Percentiles rank a stretch among this genome's conserved stretches.
phyloP scores from a whole-genome alignment of 2,888 invertebrate species.

The Achlya flavicornis region DNA sequence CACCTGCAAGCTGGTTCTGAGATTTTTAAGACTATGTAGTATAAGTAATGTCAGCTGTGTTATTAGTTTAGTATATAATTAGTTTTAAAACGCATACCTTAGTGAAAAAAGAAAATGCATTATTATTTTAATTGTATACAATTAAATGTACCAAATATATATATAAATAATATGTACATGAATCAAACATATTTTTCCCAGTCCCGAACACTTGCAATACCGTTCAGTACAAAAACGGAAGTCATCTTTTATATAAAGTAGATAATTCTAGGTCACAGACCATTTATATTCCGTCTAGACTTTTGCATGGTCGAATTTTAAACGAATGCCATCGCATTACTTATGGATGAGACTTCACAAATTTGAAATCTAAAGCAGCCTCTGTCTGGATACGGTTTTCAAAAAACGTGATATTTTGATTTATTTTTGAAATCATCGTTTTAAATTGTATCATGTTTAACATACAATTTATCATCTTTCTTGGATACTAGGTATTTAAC shows the following conservation, averaged over 20 bases:
- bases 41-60: no score
- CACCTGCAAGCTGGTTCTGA: no score
- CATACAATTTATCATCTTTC: constrained; percentile 16
- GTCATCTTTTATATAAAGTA: constrained; percentile 48
- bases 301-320: constrained; percentile 83
- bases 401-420: constrained; percentile 43
- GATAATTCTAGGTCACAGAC: constrained; percentile 79
- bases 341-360: constrained; percentile 75
- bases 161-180: no score
- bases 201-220: constrained; percentile 29
- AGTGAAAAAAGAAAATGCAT: no score
- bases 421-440: constrained; percentile 21
- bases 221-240: constrained; percentile 24
- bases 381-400: constrained; percentile 65
- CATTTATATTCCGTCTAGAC: constrained; percentile 82
- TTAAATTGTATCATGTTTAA: constrained; percentile 27
- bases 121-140: no score
- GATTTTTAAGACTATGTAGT: no score
- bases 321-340: constrained; percentile 76
- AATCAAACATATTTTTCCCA: neutral
- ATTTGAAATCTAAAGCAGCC: constrained; percentile 79
- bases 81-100: no score
- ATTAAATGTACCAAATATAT: no score
- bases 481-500: constrained; percentile 16
- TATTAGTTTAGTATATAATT: no score